phyloP scores from a whole-genome alignment of 92 coral and sea anemone species.

The Virgularia gustaviana region DNA sequence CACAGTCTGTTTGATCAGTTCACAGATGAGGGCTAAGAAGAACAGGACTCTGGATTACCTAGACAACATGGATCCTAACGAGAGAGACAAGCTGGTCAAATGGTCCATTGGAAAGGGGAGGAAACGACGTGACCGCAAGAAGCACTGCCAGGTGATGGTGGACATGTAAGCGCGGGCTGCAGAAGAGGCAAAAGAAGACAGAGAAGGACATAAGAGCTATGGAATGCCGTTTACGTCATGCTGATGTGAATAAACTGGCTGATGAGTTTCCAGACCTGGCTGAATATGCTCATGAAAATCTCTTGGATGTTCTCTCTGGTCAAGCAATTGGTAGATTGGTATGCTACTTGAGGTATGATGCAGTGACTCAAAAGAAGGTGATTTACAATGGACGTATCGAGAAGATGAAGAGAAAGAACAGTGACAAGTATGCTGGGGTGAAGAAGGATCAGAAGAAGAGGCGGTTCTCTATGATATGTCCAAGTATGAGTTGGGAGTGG shows the following conservation, averaged over 20 bases:
- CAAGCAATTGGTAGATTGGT: not conserved
- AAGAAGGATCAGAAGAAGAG: not conserved
- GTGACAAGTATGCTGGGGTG: not conserved
- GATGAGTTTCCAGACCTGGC: not conserved
- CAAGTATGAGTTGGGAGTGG: not conserved
- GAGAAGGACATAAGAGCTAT: slow-evolving; percentile 16
- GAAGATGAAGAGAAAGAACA: not conserved
- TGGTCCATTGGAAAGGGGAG: slow-evolving; percentile 1
- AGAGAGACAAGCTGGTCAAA: slow-evolving; percentile 15
- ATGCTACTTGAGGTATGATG: not conserved
- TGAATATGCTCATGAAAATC: not conserved
- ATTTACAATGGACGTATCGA: not conserved
- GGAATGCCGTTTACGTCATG: not conserved
- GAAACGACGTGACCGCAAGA: slow-evolving; percentile 12
- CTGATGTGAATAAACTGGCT: slow-evolving; percentile 6
- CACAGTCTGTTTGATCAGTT: slow-evolving; percentile 11
- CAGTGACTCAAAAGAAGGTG: not conserved
- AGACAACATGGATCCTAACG: slow-evolving; percentile 6
- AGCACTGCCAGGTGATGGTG: slow-evolving; percentile 19
- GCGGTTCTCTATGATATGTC: not conserved
- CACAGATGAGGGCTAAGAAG: slow-evolving; percentile 28
- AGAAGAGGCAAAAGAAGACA: slow-evolving; percentile 13
- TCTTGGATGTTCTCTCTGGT: not conserved
- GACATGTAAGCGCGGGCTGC: slow-evolving; percentile 13
- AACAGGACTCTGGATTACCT: slow-evolving; percentile 22